Percentiles rank a stretch among this genome's conserved stretches.
Evolutionary conservation across 2,797 vertebrate genomes (phyloP).

Genomic region (Columba guinea): DNA sequence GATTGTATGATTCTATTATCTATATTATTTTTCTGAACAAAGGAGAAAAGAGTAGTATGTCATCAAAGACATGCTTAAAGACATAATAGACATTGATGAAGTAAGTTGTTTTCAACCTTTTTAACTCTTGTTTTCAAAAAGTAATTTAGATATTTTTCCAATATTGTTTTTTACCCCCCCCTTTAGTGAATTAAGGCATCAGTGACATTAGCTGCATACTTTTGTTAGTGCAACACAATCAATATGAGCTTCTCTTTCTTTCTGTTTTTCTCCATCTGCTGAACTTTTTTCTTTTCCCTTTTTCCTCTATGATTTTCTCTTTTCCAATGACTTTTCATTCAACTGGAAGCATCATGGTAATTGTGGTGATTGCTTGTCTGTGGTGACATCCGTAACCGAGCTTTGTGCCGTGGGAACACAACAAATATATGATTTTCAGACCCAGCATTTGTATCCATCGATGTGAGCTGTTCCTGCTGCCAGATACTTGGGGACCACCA

Average conservation of each 20-base stretch:
- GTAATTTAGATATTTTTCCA: background rate
- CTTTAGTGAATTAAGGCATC: background rate
- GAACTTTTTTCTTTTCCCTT: background rate
- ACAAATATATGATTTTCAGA: slow-evolving; percentile 38
- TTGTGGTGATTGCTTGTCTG: slow-evolving; percentile 2
- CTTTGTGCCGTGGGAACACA: slow-evolving; percentile 60
- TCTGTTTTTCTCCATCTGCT: background rate
- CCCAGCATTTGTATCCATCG: slow-evolving; percentile 2
- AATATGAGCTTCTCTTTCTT: background rate
- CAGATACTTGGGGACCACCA: slow-evolving; percentile 61
- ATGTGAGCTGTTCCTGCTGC: slow-evolving; percentile 56
- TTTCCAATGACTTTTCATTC: slow-evolving; percentile 46
- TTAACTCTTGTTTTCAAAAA: background rate
- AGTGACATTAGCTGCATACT: background rate
- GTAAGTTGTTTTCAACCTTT: background rate
- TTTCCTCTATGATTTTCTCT: slow-evolving; percentile 10
- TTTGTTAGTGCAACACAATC: background rate
- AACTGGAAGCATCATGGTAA: slow-evolving; percentile 22
- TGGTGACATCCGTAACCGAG: slow-evolving; percentile 23
- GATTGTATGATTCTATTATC: background rate
- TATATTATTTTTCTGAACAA: background rate
- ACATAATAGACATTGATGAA: background rate
- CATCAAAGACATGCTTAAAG: background rate
- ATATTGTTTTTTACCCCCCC: background rate
- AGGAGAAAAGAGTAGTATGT: background rate